A percentile compares a stretch with the other conserved stretches of the same genome.
phyloP scores from a whole-genome alignment of 1,140 invertebrate species.

The Diuraphis noxia region DNA sequence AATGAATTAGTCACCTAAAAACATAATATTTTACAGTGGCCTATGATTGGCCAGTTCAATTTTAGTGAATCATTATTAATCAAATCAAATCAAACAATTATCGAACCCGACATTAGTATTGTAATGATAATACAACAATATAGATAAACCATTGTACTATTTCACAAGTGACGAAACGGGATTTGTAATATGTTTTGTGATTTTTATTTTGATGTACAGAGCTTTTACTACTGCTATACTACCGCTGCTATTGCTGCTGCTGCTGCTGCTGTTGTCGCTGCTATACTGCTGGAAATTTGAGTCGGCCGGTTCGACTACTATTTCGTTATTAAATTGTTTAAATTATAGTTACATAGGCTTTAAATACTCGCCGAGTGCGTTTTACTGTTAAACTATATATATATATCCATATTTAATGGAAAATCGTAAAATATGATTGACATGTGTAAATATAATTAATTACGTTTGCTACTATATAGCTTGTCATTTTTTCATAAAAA shows the following conservation, averaged over 20 bases:
- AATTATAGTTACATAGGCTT: slow-evolving; percentile 17
- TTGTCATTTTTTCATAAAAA: not conserved
- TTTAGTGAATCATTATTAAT: not conserved
- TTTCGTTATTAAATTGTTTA: slow-evolving; percentile 43
- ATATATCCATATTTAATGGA: not conserved
- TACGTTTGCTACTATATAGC: slow-evolving; percentile 13
- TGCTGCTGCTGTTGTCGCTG: not conserved
- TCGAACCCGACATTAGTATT: not conserved
- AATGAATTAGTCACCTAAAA: not conserved
- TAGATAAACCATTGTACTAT: not conserved
- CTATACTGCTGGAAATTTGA: not conserved
- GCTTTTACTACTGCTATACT: not conserved
- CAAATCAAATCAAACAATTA: not conserved
- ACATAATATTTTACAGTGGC: too few species aligned
- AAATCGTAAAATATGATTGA: not conserved
- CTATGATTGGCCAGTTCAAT: not conserved
- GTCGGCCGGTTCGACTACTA: not conserved
- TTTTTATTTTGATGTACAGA: not conserved
- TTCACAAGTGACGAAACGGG: not conserved
- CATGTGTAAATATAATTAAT: slow-evolving; percentile 6
- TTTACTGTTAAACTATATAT: slow-evolving; percentile 16
- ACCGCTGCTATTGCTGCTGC: not conserved
- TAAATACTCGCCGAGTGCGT: not conserved
- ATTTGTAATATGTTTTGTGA: not conserved
- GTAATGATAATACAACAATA: not conserved